Evolutionary conservation across 2,888 invertebrate species (phyloP).

Genomic region (Trilocha varians): DNA sequence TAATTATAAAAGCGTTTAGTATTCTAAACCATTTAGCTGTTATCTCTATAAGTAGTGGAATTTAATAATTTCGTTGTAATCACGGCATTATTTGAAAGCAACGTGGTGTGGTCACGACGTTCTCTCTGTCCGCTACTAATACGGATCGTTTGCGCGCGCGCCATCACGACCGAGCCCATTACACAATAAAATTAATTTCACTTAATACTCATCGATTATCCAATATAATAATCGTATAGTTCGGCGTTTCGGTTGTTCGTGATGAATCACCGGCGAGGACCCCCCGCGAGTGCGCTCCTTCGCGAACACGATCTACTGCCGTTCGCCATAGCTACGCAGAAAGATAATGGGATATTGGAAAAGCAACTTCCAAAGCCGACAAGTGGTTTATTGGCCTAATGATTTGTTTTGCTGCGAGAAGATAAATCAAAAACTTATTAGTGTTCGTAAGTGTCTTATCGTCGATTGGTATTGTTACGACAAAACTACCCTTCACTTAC

Average conservation of each 20-base stretch:
- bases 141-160: slow-evolving; percentile 56
- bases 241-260: slow-evolving; percentile 51
- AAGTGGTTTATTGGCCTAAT: not conserved
- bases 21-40: not conserved
- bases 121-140: slow-evolving; percentile 28
- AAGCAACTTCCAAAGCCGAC: not conserved
- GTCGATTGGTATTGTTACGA: too few relatives aligned
- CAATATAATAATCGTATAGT: slow-evolving; percentile 63
- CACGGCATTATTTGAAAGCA: slow-evolving; percentile 39
- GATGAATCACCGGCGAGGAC: slow-evolving; percentile 55
- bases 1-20: too few relatives aligned
- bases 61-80: slow-evolving; percentile 13
- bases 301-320: slow-evolving; percentile 46
- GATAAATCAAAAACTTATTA: not conserved
- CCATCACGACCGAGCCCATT: slow-evolving; percentile 59
- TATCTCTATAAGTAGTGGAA: not conserved
- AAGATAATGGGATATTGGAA: slow-evolving; percentile 1
- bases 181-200: slow-evolving; percentile 71
- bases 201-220: slow-evolving; percentile 68
- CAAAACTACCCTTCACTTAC: too few relatives aligned
- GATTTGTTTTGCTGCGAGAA: not conserved
- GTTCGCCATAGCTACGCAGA: slow-evolving; percentile 16
- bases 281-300: slow-evolving; percentile 43
- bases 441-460: not conserved
- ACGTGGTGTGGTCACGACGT: slow-evolving; percentile 35